Base-by-base conservation (phyloP, 2,888 invertebrate species). In the Hydriomena furcata region DNA sequence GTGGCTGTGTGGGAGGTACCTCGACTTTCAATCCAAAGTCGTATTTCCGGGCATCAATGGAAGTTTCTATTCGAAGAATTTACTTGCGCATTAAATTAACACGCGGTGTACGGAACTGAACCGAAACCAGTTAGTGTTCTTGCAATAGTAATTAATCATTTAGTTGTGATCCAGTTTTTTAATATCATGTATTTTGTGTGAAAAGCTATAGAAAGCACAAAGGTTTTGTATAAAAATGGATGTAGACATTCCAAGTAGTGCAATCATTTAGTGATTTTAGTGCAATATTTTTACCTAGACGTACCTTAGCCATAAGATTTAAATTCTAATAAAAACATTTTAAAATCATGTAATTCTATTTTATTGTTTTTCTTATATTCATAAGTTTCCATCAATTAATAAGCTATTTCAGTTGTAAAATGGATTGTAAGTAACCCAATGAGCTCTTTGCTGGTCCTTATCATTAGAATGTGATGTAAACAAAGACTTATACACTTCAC, bases 391-490 rank as follows among this genome's bases (percentile, higher is more conserved):
- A n/a, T 28, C 10, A 17, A 36, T 10, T 28, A 51, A 21, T 40
- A 30, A 40, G 10, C 86, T 95, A 87, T 42, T 43, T 45, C 8
- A 61, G 40, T 97, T 97, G 79, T 97, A 97, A 82, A 97, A 97
- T 38, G 99, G 99, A 91, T 99, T 99, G 71, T 97, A 98, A 0
- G 99, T 99, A 45, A 99, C 94, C 99, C 99, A 99, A 79, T 99
- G 98, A 1, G 98, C 98, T 64, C 95, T 94, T 32, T 94, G 92
- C 78, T 99, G 98, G 42, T 95, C 94, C 66, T 95, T 92, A 46
- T 98, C 99, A 44, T 93, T 94, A 70, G 95, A 93, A 74, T 98
- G 98, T 5, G 95, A 93, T 0, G 98, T 99, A 74, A 99, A 99
- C 41, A 99, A 81, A 1, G 98, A 98, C 81, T 99, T 99, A 75